phyloP scores from a whole-genome alignment of 2,888 invertebrate species.

The Diplolepis rosae region DNA sequence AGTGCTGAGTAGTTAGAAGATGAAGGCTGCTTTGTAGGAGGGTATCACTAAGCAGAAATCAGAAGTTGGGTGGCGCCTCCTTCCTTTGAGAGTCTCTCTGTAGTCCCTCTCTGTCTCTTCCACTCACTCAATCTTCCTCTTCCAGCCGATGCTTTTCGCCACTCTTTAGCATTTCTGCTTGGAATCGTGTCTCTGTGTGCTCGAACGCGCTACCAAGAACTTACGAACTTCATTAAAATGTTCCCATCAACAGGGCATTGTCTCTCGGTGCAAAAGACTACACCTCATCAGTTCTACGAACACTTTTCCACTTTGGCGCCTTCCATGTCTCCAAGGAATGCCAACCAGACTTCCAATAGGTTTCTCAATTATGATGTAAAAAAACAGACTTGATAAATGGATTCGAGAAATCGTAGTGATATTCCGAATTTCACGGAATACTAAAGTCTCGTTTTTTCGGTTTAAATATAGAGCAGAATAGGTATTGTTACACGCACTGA shows the following conservation, averaged over 20 bases:
- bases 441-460: constrained; percentile 1
- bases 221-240: constrained; percentile 64
- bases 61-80: constrained; percentile 69
- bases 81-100: constrained; percentile 44
- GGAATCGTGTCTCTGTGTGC: constrained; percentile 55
- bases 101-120: constrained; percentile 36
- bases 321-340: background rate
- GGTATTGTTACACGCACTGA: constrained; percentile 7
- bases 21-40: constrained; percentile 69
- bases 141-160: constrained; percentile 14
- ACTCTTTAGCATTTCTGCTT: constrained; percentile 52
- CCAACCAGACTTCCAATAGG: background rate
- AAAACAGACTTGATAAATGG: background rate
- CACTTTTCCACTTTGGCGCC: constrained; percentile 12
- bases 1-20: constrained; percentile 52
- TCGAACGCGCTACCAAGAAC: constrained; percentile 55
- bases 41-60: constrained; percentile 72
- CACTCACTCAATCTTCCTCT: constrained; percentile 42
- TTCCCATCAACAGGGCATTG: constrained; percentile 63
- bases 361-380: background rate
- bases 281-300: constrained; percentile 24
- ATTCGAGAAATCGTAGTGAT: background rate
- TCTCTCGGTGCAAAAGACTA: constrained; percentile 39
- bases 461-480: background rate
- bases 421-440: background rate